phyloP scores from a whole-genome alignment of 2,797 vertebrate genomes.

The Scleropages formosus region DNA sequence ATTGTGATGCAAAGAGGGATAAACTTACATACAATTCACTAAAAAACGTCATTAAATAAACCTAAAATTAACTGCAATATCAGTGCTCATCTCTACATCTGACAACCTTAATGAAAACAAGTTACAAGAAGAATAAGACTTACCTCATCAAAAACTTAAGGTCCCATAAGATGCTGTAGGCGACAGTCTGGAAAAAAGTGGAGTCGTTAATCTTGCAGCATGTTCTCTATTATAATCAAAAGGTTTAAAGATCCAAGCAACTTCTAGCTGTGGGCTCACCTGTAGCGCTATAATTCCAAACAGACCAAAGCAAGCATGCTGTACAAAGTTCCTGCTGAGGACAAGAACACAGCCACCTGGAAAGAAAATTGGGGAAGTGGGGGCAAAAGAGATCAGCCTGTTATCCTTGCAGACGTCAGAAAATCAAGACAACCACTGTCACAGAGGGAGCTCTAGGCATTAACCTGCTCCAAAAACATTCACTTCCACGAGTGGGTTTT shows the following conservation, averaged over 20 bases:
- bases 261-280: conserved; percentile 64
- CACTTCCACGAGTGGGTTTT: too few relatives aligned
- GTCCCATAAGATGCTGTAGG: conserved; percentile 99
- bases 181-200: conserved; percentile 79
- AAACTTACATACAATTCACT: not conserved
- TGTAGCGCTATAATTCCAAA: conserved; percentile 96
- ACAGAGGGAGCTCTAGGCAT: too few relatives aligned
- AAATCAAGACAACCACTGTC: not conserved
- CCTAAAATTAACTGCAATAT: too few relatives aligned
- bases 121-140: conserved; percentile 39
- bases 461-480: too few relatives aligned
- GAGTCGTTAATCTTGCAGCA: not conserved
- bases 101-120: not conserved
- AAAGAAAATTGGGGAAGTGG: conserved; percentile 1
- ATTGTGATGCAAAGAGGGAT: not conserved
- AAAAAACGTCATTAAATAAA: not conserved
- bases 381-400: conserved; percentile 12
- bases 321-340: conserved; percentile 96
- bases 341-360: conserved; percentile 93
- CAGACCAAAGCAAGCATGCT: conserved; percentile 94
- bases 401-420: not conserved
- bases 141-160: conserved; percentile 98
- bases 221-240: conserved; percentile 30
- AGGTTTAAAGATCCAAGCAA: not conserved
- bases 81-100: not conserved